These are phyloP conservation scores for Zophobas morio DNA, from an alignment of 1,140 invertebrate genomes.

Conservation along the genomic window DNA sequence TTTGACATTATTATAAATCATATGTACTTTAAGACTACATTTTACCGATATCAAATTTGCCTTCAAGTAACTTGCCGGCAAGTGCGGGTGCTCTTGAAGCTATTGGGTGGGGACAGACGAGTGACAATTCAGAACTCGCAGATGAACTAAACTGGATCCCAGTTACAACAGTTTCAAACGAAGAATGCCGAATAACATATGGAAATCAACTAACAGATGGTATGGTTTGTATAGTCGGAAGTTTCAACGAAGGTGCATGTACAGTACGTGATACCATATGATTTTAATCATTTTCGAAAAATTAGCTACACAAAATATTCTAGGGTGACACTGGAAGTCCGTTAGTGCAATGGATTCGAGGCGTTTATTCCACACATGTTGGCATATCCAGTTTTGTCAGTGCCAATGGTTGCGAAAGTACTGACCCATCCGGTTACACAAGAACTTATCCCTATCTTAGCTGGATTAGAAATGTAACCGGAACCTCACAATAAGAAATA, in stretches of 20 bases:
- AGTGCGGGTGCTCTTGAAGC: background rate
- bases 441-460: background rate
- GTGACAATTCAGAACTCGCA: background rate
- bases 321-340: background rate
- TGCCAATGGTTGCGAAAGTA: background rate
- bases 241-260: slow-evolving; percentile 2
- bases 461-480: too few relatives aligned
- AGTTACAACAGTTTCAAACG: slow-evolving; percentile 13
- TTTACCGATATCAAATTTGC: background rate
- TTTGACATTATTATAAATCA: background rate
- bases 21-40: slow-evolving; percentile 8
- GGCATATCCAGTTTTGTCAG: background rate
- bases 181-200: slow-evolving; percentile 4
- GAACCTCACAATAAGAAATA: background rate
- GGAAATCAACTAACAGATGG: slow-evolving; percentile 6
- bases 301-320: too few relatives aligned
- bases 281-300: too few relatives aligned
- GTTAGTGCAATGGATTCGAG: background rate
- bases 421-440: background rate
- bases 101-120: slow-evolving; percentile 6
- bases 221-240: slow-evolving; percentile 12
- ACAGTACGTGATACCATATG: too few relatives aligned
- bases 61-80: background rate
- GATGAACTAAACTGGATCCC: slow-evolving; percentile 6
- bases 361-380: background rate